Percentiles rank a stretch among this genome's conserved stretches.
These are phyloP conservation scores for Drosophila nigrodunni DNA, from an alignment of 1,140 invertebrate genomes.

Conservation along the genomic window DNA sequence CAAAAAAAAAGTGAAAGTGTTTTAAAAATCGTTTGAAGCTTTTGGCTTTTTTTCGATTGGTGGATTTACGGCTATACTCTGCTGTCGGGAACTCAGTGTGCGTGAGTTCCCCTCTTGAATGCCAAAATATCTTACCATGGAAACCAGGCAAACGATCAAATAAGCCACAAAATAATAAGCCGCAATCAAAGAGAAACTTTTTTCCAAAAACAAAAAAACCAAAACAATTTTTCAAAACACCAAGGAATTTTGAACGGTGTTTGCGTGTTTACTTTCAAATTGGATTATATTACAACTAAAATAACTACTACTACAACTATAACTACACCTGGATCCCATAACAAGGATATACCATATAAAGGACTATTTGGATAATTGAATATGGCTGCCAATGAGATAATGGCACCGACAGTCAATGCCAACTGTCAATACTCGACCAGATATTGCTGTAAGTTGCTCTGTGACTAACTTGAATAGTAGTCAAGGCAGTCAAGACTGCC, in stretches of 20 bases:
- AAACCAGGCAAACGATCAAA: constrained; percentile 55
- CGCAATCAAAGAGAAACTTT: constrained; percentile 64
- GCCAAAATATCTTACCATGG: constrained; percentile 67
- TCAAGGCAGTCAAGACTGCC: too few relatives aligned
- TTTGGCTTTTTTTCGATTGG: constrained; percentile 39
- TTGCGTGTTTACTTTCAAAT: constrained; percentile 21
- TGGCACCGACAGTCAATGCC: constrained; percentile 81
- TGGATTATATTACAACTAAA: constrained; percentile 56
- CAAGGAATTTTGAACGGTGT: constrained; percentile 7
- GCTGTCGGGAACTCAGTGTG: constrained; percentile 47
- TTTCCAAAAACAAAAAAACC: not conserved
- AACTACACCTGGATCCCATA: constrained; percentile 11
- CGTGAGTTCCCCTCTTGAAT: constrained; percentile 77
- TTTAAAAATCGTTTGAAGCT: constrained; percentile 57
- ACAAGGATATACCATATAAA: constrained; percentile 38
- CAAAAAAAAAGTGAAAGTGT: constrained; percentile 71
- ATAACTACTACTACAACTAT: constrained; percentile 7
- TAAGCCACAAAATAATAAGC: constrained; percentile 25
- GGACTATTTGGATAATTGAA: constrained; percentile 49
- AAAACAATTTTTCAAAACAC: constrained; percentile 20
- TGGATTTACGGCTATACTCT: not conserved
- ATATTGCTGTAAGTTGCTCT: constrained; percentile 78
- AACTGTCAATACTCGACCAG: constrained; percentile 83
- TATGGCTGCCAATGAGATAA: constrained; percentile 83
- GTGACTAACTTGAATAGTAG: too few relatives aligned